Conservation (phyloP, 2,113 vertebrate species). For the Calypte anna region DNA sequence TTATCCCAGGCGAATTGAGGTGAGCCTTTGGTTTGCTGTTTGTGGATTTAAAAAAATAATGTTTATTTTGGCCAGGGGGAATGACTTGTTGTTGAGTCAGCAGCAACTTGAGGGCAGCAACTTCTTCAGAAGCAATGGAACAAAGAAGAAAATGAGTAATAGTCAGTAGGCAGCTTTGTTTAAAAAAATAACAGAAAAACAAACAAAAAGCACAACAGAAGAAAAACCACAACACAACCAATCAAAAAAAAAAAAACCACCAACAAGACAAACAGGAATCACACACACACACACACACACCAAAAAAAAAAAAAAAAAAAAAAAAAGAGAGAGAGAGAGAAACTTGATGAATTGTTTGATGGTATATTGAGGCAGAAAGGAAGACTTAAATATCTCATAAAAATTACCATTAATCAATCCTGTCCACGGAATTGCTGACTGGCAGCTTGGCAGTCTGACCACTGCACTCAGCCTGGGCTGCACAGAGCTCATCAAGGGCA, state of each 20-base stretch:
- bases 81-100: neutral
- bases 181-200: neutral
- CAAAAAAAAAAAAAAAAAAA: neutral
- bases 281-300: too few species aligned
- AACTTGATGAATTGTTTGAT: neutral
- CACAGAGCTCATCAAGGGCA: neutral
- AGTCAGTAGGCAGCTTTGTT: neutral
- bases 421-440: neutral
- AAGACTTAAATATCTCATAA: neutral
- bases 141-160: neutral
- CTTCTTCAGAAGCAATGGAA: neutral
- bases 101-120: neutral
- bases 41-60: neutral
- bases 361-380: neutral
- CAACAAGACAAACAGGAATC: too few species aligned
- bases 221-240: neutral
- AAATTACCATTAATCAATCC: neutral
- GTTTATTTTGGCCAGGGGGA: constrained; percentile 10
- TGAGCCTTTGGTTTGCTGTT: constrained; percentile 5
- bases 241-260: rapidly evolving
- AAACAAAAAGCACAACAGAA: neutral
- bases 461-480: neutral
- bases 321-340: too few species aligned
- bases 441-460: neutral
- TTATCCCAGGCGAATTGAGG: neutral